These are phyloP conservation scores for Larimichthys crocea DNA, from an alignment of 2,113 vertebrate species.

Conservation along the genomic window DNA sequence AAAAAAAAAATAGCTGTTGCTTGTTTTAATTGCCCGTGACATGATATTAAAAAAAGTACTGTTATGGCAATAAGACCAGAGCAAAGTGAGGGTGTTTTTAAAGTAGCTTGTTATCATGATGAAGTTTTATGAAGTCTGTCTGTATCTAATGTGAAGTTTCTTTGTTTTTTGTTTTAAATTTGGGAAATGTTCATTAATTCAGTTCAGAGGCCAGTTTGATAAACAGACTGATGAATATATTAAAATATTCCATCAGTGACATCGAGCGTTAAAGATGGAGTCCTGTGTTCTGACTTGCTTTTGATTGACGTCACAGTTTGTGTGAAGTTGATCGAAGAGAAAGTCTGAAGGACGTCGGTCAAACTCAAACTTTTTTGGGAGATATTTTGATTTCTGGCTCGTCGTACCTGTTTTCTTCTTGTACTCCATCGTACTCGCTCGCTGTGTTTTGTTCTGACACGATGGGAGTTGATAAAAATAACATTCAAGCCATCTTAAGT, in stretches of 20 bases:
- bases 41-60: neutral
- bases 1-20: neutral
- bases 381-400: constrained; percentile 3
- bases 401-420: no score
- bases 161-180: neutral
- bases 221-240: no score
- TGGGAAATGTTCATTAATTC: neutral
- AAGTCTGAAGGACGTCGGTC: neutral
- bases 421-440: no score
- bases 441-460: neutral
- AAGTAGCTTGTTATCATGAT: neutral
- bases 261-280: neutral
- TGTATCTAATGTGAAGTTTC: neutral
- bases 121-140: neutral
- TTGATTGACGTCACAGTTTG: constrained; percentile 8
- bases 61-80: neutral
- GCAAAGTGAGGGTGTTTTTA: neutral
- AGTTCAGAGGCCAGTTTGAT: neutral
- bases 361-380: neutral
- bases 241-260: neutral
- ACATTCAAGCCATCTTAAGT: neutral
- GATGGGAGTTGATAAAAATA: neutral
- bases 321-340: constrained; percentile 20
- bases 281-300: neutral
- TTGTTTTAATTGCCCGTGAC: neutral